Conservation (phyloP, 2,888 invertebrate genomes). For the Holacanthella duospinosa region DNA sequence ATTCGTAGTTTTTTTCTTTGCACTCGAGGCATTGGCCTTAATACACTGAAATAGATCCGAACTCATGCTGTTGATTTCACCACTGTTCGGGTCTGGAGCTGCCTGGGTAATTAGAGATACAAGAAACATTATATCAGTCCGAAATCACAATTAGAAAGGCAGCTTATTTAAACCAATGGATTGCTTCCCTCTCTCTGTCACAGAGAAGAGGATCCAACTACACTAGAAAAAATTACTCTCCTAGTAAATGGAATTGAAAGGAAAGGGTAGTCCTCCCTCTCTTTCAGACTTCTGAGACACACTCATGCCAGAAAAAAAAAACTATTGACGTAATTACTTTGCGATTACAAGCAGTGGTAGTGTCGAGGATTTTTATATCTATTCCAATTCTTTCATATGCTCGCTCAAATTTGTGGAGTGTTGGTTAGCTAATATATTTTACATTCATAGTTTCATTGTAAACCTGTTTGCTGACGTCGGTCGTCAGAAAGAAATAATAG, state of each 20-base stretch:
- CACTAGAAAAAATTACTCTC: too few relatives aligned
- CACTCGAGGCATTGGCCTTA: background rate
- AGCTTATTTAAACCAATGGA: too few relatives aligned
- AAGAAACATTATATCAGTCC: background rate
- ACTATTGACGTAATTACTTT: constrained; percentile 1
- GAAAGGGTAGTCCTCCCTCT: too few relatives aligned
- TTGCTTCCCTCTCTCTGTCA: too few relatives aligned
- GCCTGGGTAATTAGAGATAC: background rate
- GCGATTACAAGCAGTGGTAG: background rate
- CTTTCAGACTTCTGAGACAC: too few relatives aligned
- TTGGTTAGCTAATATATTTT: background rate
- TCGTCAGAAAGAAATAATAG: background rate
- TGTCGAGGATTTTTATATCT: background rate
- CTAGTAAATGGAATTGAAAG: too few relatives aligned
- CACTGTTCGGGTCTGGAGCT: background rate
- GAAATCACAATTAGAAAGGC: too few relatives aligned
- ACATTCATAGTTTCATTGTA: background rate
- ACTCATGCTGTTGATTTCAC: background rate
- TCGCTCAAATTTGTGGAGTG: background rate
- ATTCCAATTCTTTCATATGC: too few relatives aligned
- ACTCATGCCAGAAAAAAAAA: too few relatives aligned
- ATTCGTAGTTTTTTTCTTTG: background rate
- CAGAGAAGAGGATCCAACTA: too few relatives aligned
- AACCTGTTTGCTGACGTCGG: background rate
- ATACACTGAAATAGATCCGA: background rate